Evolutionary conservation across 2,797 vertebrate species (phyloP).

Genomic region (Enteromius mattozi): DNA sequence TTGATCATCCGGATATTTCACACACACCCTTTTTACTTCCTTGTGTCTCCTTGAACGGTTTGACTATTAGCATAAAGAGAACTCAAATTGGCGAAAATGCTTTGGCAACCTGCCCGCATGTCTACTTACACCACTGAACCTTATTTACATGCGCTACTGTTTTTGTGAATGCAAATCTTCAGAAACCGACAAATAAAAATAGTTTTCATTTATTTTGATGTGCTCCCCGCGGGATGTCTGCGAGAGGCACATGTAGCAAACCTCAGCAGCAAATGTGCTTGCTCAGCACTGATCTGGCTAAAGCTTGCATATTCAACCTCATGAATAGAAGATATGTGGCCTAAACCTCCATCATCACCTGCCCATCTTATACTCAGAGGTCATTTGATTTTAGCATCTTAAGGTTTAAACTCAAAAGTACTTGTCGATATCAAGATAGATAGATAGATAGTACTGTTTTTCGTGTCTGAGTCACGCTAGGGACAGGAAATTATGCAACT

Average conservation of each 20-base stretch:
- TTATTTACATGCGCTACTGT: constrained; percentile 25
- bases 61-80: not conserved
- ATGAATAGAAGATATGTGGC: constrained; percentile 71
- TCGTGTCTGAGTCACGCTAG: constrained; percentile 15
- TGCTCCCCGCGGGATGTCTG: constrained; percentile 65
- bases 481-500: constrained; percentile 36
- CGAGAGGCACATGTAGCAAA: constrained; percentile 70
- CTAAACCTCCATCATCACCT: constrained; percentile 35
- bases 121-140: not conserved
- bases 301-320: constrained; percentile 66
- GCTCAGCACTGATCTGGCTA: constrained; percentile 75
- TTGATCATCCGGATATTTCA: not conserved
- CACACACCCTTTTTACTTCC: not conserved
- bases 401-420: not conserved
- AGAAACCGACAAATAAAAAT: constrained; percentile 75
- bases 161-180: constrained; percentile 40
- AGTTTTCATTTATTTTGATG: constrained; percentile 74
- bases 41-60: not conserved
- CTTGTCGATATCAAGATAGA: not conserved
- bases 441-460: not conserved
- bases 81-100: not conserved
- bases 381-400: constrained; percentile 14
- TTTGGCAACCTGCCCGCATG: constrained; percentile 7
- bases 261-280: constrained; percentile 76
- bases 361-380: constrained; percentile 31